A percentile compares a stretch with the other conserved stretches of the same genome.
phyloP scores from a whole-genome alignment of 2,113 vertebrate genomes.

The Gadus chalcogrammus region DNA sequence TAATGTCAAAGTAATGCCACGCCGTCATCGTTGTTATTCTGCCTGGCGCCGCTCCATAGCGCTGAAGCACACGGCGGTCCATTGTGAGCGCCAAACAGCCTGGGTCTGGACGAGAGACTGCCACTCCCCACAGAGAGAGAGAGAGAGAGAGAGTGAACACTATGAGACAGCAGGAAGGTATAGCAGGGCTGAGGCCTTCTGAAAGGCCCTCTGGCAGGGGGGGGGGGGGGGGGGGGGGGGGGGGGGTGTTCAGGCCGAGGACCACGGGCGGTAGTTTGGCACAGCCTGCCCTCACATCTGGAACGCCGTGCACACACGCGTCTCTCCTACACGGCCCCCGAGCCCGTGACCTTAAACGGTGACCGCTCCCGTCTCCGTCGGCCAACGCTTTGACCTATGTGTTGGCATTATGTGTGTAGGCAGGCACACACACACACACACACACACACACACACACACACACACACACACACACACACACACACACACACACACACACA shows the following conservation, averaged over 20 bases:
- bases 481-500: too few relatives aligned
- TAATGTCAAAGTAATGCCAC: too few relatives aligned
- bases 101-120: neutral
- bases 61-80: too few relatives aligned
- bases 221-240: neutral
- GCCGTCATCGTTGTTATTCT: too few relatives aligned
- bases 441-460: neutral
- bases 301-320: neutral
- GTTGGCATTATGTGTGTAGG: too few relatives aligned
- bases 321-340: neutral
- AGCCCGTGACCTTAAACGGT: slow-evolving; percentile 16
- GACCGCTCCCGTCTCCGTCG: neutral
- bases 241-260: neutral
- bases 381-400: slow-evolving; percentile 17
- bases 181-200: neutral
- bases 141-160: neutral
- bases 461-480: too few relatives aligned
- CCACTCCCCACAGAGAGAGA: neutral
- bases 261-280: too few relatives aligned
- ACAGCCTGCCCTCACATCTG: too few relatives aligned
- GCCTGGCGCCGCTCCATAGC: too few relatives aligned
- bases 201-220: neutral
- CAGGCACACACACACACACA: too few relatives aligned
- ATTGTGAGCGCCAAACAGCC: neutral
- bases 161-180: neutral